Conservation (phyloP, 2,113 vertebrate species). For the Chloropsis cyanopogon region DNA sequence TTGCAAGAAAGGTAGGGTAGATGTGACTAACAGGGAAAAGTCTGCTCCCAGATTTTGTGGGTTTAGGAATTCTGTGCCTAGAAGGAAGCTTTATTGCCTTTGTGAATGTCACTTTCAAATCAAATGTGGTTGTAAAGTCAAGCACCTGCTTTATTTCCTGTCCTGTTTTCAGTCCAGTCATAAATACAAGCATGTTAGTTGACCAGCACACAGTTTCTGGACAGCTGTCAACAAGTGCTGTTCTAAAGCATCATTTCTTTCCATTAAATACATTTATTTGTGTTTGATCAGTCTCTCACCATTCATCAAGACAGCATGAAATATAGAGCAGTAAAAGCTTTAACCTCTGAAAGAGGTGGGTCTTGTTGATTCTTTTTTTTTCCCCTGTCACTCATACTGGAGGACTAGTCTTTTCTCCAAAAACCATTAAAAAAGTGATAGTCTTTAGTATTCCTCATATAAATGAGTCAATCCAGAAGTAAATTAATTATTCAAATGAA, state of each 20-base stretch:
- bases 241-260: neutral
- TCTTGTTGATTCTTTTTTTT: neutral
- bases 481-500: neutral
- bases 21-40: neutral
- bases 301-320: neutral
- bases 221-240: neutral
- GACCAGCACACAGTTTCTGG: neutral
- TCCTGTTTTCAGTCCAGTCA: neutral
- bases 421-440: neutral
- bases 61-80: neutral
- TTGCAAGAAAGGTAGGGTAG: constrained; percentile 91
- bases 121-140: neutral
- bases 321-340: neutral
- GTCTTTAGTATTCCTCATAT: neutral
- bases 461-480: neutral
- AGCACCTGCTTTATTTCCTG: neutral
- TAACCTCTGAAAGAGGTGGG: neutral
- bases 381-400: neutral
- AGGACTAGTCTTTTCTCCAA: neutral
- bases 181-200: neutral
- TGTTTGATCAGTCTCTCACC: neutral
- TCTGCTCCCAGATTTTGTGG: neutral
- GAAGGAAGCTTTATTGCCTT: neutral
- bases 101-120: neutral
- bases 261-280: neutral